Percentiles rank a stretch among this genome's conserved stretches.
Conservation (phyloP, 1,140 invertebrate species). For the Rhagoletis zephyria region DNA sequence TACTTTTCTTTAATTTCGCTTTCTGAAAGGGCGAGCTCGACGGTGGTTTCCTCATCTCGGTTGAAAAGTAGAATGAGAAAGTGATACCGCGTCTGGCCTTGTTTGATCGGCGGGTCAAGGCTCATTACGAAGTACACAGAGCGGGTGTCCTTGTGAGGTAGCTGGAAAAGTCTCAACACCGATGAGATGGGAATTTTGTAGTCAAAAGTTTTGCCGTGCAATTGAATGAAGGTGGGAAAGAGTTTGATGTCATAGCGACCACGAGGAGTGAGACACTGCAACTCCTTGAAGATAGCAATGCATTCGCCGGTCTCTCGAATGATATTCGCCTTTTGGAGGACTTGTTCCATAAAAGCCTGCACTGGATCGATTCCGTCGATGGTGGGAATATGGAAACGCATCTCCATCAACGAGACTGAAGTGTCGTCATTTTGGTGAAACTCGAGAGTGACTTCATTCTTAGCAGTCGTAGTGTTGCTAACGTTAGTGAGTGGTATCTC, state of each 20-base stretch:
- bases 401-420: conserved; percentile 95
- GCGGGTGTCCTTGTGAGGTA: conserved; percentile 97
- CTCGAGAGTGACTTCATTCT: conserved; percentile 98
- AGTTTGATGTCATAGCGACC: conserved; percentile 99
- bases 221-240: conserved; percentile 96
- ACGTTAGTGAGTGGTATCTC: conserved; percentile 98
- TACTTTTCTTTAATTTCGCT: conserved; percentile 95
- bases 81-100: conserved; percentile 97
- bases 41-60: conserved; percentile 92
- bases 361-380: conserved; percentile 89
- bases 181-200: conserved; percentile 99
- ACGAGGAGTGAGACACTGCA: conserved; percentile 97
- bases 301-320: conserved; percentile 97
- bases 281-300: conserved; percentile 95
- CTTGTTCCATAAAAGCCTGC: conserved; percentile 96
- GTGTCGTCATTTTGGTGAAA: conserved; percentile 99
- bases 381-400: conserved; percentile 99
- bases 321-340: conserved; percentile 98
- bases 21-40: conserved; percentile 93
- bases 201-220: conserved; percentile 99
- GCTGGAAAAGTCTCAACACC: conserved; percentile 91
- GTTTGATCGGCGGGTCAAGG: conserved; percentile 98
- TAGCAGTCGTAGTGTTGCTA: conserved; percentile 91
- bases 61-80: conserved; percentile 95
- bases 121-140: conserved; percentile 99